Evolutionary conservation across 1,140 invertebrate species (phyloP).

Genomic region (Caenorhabditis inopinata): DNA sequence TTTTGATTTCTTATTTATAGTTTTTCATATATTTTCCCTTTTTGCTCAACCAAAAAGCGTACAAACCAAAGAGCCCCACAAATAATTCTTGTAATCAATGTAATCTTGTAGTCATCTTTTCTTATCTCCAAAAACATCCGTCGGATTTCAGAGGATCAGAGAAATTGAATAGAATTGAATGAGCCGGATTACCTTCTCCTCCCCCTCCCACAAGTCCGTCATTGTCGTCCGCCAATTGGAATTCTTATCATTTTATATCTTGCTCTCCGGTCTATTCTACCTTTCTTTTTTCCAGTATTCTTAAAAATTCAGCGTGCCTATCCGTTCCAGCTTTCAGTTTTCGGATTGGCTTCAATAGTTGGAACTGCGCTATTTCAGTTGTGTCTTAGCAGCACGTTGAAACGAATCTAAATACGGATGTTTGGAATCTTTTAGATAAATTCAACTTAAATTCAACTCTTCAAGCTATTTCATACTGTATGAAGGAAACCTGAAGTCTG

Average conservation of each 20-base stretch:
- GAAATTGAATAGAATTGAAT: slow-evolving; percentile 33
- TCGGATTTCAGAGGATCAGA: not conserved
- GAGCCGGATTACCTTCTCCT: not conserved
- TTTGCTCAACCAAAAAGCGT: too few species aligned
- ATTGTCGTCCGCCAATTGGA: not conserved
- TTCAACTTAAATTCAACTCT: too few species aligned
- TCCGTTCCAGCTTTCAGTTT: too few species aligned
- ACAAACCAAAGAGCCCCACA: too few species aligned
- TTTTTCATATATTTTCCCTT: too few species aligned
- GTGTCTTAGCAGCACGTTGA: too few species aligned
- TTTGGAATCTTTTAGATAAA: too few species aligned
- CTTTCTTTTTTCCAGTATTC: not conserved
- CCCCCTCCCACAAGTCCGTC: not conserved
- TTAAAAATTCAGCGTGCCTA: not conserved
- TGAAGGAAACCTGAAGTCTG: too few species aligned
- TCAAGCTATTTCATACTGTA: too few species aligned
- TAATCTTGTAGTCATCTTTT: not conserved
- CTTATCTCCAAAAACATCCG: not conserved
- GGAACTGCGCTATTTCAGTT: too few species aligned
- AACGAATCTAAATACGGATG: too few species aligned
- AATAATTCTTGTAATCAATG: not conserved
- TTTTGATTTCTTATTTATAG: not conserved
- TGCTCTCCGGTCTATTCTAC: not conserved
- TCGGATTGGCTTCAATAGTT: too few species aligned
- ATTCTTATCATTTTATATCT: slow-evolving; percentile 19